These are phyloP conservation scores for Tragelaphus strepsiceros DNA, from an alignment of 2,113 vertebrate genomes.

Conservation along the genomic window DNA sequence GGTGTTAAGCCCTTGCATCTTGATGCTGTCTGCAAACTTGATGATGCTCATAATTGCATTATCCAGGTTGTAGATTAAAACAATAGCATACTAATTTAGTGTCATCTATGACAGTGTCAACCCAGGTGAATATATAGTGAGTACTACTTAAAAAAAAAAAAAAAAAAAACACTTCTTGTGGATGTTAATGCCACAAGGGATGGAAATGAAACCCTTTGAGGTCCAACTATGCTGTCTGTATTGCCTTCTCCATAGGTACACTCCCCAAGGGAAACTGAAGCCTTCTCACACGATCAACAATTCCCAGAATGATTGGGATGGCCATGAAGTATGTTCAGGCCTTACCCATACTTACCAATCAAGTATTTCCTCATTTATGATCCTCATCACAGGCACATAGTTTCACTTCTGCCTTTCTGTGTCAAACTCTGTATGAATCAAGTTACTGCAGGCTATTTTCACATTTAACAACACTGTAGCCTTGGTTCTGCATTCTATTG, in stretches of 20 bases:
- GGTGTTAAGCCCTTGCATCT: conserved; percentile 30
- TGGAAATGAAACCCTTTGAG: conserved; percentile 14
- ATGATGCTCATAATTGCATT: conserved; percentile 49
- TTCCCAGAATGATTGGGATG: background rate
- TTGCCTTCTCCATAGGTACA: background rate
- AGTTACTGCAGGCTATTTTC: background rate
- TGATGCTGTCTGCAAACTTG: background rate
- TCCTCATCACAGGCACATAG: background rate
- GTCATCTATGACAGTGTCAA: background rate
- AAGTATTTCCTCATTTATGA: background rate
- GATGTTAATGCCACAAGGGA: background rate
- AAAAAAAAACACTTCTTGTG: background rate
- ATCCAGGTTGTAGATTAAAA: conserved; percentile 11
- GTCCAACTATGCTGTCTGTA: background rate
- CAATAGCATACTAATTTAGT: background rate
- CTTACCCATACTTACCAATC: background rate
- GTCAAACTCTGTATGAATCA: background rate
- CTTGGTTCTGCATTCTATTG: background rate
- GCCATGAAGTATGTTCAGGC: background rate
- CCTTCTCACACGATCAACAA: background rate
- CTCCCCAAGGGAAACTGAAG: background rate
- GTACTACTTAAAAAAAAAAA: background rate
- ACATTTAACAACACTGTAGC: background rate
- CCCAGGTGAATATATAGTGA: background rate
- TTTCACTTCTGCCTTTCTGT: background rate